Base-by-base conservation (phyloP, 2,888 invertebrate genomes). In the Drosophila infuscata region DNA sequence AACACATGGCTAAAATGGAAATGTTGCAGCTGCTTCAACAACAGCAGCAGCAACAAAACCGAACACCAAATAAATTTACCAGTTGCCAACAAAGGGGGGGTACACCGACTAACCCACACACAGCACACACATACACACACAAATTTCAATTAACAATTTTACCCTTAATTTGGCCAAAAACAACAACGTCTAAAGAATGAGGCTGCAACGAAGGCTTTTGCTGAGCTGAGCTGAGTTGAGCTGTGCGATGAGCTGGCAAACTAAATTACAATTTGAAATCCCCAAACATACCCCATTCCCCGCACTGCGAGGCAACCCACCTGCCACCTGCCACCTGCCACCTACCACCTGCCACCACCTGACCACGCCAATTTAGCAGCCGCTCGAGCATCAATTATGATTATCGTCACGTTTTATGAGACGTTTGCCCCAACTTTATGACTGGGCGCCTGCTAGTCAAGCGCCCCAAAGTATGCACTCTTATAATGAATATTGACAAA, bases 401-500 rank as follows among this genome's bases (percentile, higher is more conserved):
- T 93, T 93, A 93, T 92, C 91, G 92, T 93, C 93, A 93, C 93
- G 93, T 93, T 93, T 93, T 93, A 93, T 92, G 92, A 92, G 93
- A 92, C 92, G 91, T 92, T 89, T 86, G 88, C 86, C 86, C 82
- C 91, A 92, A 92, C 87, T 92, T 92, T 92, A 92, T 92, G 92
- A 91, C 85, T 82, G 69, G 72, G 72, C 77, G 69, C 51, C 76
- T 61, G 81, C 76, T 70, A 72, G 76, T 79, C 81, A 76, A 83
- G 70, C 82, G 63, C 60, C 74, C 64, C 53, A 76, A 83, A 85
- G 78, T 85, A 76, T 89, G 82, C 88, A 85, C 83, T 80, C 81
- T 64, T 83, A 88, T 92, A 92, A 92, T 92, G 92, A 92, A 92
- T 92, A 92, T 92, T 92, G 92, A 92, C 92, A 92, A 90, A 92